A percentile compares a stretch with the other conserved stretches of the same genome.
phyloP scores from a whole-genome alignment of 2,888 invertebrate species.

The Suillia variegata region DNA sequence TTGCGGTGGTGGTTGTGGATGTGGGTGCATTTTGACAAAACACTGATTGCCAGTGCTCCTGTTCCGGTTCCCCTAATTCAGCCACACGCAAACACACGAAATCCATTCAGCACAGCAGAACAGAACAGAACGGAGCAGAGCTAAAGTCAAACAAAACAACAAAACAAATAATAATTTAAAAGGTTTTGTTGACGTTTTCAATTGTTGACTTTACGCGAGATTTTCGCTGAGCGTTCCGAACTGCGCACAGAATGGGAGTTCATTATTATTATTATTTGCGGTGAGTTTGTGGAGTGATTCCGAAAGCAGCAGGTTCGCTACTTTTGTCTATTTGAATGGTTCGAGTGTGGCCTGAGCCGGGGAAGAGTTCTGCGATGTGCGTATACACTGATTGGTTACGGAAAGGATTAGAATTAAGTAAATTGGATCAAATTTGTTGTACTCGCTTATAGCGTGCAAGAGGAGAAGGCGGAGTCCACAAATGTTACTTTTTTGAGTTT shows the following conservation, averaged over 20 bases:
- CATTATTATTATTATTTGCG: slow-evolving; percentile 57
- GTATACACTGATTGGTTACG: slow-evolving; percentile 55
- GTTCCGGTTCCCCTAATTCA: no score
- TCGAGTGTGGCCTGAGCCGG: neutral
- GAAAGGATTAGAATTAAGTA: slow-evolving; percentile 61
- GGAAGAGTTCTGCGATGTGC: neutral
- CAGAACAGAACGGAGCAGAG: neutral
- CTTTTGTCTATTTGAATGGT: neutral
- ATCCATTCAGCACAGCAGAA: neutral
- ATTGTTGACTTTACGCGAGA: slow-evolving; percentile 53
- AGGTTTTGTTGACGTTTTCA: slow-evolving; percentile 51
- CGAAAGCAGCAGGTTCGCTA: slow-evolving; percentile 15
- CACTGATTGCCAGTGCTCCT: no score
- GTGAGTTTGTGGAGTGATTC: slow-evolving; percentile 39
- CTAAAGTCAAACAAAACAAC: slow-evolving; percentile 44
- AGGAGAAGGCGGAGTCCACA: neutral
- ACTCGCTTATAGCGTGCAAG: neutral
- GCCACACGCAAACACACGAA: neutral
- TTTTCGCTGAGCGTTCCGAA: slow-evolving; percentile 20
- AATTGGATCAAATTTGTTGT: slow-evolving; percentile 41
- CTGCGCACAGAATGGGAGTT: slow-evolving; percentile 28
- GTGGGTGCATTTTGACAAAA: no score
- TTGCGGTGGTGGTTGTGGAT: no score
- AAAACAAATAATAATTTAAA: slow-evolving; percentile 51
- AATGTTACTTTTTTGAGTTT: neutral